phyloP scores from a whole-genome alignment of 2,888 invertebrate species.

The Hyposoter dolosus region DNA sequence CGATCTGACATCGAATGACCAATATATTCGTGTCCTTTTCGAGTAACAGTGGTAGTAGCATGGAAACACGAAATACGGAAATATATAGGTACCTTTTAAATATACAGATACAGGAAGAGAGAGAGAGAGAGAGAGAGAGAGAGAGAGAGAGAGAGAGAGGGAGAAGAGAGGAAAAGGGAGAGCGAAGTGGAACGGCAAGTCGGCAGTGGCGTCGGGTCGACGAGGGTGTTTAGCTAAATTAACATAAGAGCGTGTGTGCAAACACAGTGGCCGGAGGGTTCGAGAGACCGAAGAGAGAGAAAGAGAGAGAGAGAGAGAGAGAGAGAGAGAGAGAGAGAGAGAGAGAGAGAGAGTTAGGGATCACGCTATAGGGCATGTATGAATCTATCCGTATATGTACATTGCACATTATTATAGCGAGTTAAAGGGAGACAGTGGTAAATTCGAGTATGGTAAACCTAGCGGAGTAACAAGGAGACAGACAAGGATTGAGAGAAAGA shows the following conservation, averaged over 20 bases:
- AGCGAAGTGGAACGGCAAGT: constrained; percentile 56
- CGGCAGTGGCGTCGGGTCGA: constrained; percentile 68
- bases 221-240: constrained; percentile 83
- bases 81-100: background rate
- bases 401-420: constrained; percentile 48
- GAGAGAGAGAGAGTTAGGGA: constrained; percentile 56
- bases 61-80: constrained; percentile 42
- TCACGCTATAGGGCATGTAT: constrained; percentile 44
- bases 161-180: background rate
- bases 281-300: constrained; percentile 56
- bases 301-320: constrained; percentile 49
- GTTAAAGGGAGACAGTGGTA: constrained; percentile 60
- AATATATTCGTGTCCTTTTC: background rate
- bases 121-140: background rate
- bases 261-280: constrained; percentile 79
- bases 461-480: constrained; percentile 50
- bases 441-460: constrained; percentile 31
- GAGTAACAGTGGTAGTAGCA: constrained; percentile 34
- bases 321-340: constrained; percentile 46
- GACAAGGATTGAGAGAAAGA: constrained; percentile 59
- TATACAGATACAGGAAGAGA: background rate
- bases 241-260: constrained; percentile 85
- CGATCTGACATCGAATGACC: constrained; percentile 11
- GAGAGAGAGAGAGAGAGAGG: background rate
- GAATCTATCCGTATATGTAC: background rate